Conservation (phyloP, 1,140 invertebrate genomes). For the Trachymyrmex septentrionalis region DNA sequence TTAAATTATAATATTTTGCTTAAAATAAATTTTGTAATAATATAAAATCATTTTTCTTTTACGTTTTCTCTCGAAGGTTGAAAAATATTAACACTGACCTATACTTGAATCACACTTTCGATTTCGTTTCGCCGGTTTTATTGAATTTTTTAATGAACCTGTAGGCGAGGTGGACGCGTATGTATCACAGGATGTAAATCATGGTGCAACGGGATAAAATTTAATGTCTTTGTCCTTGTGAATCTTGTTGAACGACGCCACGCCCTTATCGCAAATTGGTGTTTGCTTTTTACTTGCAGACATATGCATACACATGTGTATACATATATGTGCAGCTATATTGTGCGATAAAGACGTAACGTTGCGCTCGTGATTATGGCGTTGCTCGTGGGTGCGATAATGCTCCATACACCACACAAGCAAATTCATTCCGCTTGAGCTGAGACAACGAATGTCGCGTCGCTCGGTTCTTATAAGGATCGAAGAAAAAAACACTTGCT, state of each 20-base stretch:
- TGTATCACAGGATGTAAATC: constrained; percentile 44
- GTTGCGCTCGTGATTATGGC: constrained; percentile 54
- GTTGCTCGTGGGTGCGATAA: constrained; percentile 67
- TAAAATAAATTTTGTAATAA: not conserved
- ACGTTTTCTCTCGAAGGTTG: not conserved
- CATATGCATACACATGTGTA: too few relatives aligned
- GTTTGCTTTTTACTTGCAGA: constrained; percentile 31
- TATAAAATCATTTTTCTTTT: not conserved
- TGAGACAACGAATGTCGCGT: constrained; percentile 10
- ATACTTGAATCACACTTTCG: constrained; percentile 33
- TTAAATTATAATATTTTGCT: not conserved
- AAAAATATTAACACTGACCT: not conserved
- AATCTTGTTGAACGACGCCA: constrained; percentile 63
- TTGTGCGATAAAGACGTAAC: constrained; percentile 62
- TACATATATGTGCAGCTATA: too few relatives aligned
- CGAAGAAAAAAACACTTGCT: constrained; percentile 43
- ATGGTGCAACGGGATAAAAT: constrained; percentile 49
- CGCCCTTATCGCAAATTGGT: constrained; percentile 60
- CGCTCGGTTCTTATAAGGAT: constrained; percentile 64
- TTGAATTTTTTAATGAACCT: constrained; percentile 29
- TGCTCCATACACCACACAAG: constrained; percentile 4
- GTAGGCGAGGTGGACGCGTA: constrained; percentile 45
- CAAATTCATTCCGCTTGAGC: constrained; percentile 50
- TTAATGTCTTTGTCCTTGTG: constrained; percentile 66
- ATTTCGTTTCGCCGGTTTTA: not conserved